Evolutionary conservation across 2,797 vertebrate species (phyloP), one percentile per base, ranked within the genome.

Genomic region (Dromococcyx pavoninus): DNA sequence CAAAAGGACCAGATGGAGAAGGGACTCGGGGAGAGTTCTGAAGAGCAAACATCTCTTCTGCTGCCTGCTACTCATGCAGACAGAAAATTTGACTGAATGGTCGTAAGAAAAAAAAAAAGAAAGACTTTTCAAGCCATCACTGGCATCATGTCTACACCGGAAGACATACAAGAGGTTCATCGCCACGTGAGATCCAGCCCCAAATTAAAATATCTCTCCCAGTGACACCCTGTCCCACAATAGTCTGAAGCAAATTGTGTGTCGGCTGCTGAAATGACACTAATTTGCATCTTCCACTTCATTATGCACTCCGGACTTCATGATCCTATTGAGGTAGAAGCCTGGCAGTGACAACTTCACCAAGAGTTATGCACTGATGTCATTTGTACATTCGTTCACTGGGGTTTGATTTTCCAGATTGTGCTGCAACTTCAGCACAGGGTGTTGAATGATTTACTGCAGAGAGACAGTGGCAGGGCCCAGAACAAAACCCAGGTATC

Each of bases 401-500:
- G 48, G 10, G 62, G 23, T 28, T 66, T 44, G 56, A 44, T 90
- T 70, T 95, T 91, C 73, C 88, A 82, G 64, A 19, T 46, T 39
- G 43, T 35, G 74, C 94, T 77, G 85, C 44, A 64, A 35, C 50
- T 50, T 30, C 57, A 32, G 85, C 74, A 14, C 44, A 27, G 64
- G 32, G 23, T 46, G 51, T 67, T 57, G 64, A 86, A 61, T 83
- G 13, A 81, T 80, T 93, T 91, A 60, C 57, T 61, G 44, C 60
- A 53, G 73, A 32, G 66, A 76, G 33, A 66, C 24, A 22, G 32
- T 3, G 28, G 75, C 1, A 21, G 76, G n/a, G 41, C 78, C 48
- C 75, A 46, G 76, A 88, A 44, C 30, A 82, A 89, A 88, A 4
- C 71, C 46, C 61, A 88, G 84, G 66, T 94, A 87, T 25, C 3